phyloP scores from a whole-genome alignment of 2,888 invertebrate genomes.

The Acleris laterana region DNA sequence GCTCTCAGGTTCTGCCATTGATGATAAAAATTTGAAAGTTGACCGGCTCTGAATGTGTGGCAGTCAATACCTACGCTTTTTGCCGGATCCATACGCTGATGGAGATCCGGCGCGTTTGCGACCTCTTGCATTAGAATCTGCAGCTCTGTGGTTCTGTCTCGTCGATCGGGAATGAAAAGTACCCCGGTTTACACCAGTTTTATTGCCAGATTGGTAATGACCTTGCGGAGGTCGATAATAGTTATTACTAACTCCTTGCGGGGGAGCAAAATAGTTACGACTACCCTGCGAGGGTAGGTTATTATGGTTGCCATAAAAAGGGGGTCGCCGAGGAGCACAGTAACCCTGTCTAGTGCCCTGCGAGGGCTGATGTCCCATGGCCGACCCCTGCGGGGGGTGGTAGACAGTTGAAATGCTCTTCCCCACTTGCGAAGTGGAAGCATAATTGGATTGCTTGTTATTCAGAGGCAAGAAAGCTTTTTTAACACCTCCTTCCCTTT shows the following conservation, averaged over 20 bases:
- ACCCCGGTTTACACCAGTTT: neutral
- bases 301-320: neutral
- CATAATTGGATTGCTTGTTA: too few species aligned
- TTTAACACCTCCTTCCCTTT: too few species aligned
- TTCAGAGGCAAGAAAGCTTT: too few species aligned
- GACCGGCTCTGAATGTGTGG: too few species aligned
- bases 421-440: too few species aligned
- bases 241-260: neutral
- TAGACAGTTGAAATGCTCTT: too few species aligned
- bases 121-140: neutral
- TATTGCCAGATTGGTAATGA: neutral
- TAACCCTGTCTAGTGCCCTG: neutral
- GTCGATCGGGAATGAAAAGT: neutral
- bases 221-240: conserved; percentile 1
- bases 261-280: conserved; percentile 1
- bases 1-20: too few species aligned
- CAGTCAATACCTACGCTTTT: too few species aligned
- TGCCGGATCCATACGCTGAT: too few species aligned
- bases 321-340: neutral
- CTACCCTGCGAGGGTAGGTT: conserved; percentile 37
- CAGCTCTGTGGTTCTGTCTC: neutral
- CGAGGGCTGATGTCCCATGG: conserved; percentile 2
- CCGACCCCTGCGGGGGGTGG: too few species aligned
- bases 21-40: too few species aligned
- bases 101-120: neutral